These are phyloP conservation scores for Drosophila varians DNA, from an alignment of 1,140 invertebrate genomes.

Conservation along the genomic window DNA sequence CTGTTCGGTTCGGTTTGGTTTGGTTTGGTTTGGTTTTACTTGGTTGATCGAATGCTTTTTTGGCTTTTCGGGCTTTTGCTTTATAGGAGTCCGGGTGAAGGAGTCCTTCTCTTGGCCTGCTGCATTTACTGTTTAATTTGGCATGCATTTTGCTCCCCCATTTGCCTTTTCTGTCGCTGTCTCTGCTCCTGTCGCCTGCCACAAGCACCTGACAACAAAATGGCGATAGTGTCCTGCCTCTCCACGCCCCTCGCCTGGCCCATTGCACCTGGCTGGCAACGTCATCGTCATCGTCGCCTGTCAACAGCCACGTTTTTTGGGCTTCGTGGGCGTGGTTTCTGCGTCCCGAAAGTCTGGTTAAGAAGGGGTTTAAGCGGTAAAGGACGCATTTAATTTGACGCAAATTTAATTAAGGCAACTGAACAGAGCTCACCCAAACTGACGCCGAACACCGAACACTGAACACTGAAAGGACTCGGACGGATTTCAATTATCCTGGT, in stretches of 20 bases:
- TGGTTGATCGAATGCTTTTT: conserved; percentile 68
- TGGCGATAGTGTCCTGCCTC: conserved; percentile 58
- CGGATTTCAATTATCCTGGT: conserved; percentile 16
- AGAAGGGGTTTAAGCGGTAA: conserved; percentile 36
- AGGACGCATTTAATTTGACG: conserved; percentile 63
- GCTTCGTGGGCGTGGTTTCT: conserved; percentile 15
- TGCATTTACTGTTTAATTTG: conserved; percentile 60
- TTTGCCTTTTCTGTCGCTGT: conserved; percentile 1
- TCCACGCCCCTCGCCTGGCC: not conserved
- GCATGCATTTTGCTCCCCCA: conserved; percentile 46
- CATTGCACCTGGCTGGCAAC: conserved; percentile 47
- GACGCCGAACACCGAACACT: not conserved
- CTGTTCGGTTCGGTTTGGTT: conserved; percentile 32
- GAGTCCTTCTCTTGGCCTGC: conserved; percentile 8
- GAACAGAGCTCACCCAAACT: not conserved
- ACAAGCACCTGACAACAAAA: conserved; percentile 73
- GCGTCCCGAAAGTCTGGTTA: not conserved
- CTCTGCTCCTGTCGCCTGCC: conserved; percentile 67
- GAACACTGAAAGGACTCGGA: conserved; percentile 1
- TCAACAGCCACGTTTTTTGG: conserved; percentile 41
- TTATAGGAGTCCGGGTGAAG: conserved; percentile 5
- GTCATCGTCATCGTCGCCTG: conserved; percentile 30
- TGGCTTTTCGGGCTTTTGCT: conserved; percentile 58
- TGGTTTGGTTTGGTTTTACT: conserved; percentile 15
- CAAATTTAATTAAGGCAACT: conserved; percentile 71